Conservation (phyloP, 2,888 invertebrate genomes). For the Lycophotia porphyrea region DNA sequence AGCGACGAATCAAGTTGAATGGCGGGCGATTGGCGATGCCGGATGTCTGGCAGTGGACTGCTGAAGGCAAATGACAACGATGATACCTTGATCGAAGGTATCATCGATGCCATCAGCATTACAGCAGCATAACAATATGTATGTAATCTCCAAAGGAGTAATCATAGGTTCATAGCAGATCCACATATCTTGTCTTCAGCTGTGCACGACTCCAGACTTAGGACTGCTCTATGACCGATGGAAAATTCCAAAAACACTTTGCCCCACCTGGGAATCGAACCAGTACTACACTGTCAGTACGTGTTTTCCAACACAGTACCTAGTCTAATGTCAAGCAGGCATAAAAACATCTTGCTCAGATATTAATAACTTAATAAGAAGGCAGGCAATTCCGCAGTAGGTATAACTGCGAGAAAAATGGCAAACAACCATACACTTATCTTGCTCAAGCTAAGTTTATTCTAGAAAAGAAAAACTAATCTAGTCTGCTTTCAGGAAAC, state of each 20-base stretch:
- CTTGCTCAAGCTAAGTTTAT: conserved; percentile 18
- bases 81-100: not conserved
- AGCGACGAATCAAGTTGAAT: not conserved
- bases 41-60: not conserved
- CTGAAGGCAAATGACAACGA: not conserved
- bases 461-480: conserved; percentile 33
- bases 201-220: too few species aligned
- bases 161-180: not conserved
- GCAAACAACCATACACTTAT: conserved; percentile 16
- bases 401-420: conserved; percentile 17
- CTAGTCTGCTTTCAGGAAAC: conserved; percentile 2
- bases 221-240: too few species aligned
- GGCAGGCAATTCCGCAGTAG: not conserved
- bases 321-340: not conserved
- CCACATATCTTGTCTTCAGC: too few species aligned
- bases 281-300: not conserved
- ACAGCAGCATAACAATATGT: not conserved
- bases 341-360: too few species aligned
- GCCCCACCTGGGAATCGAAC: not conserved
- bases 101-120: too few species aligned
- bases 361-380: conserved; percentile 4
- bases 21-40: not conserved
- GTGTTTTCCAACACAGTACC: not conserved
- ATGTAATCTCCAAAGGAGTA: not conserved
- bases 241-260: not conserved